A percentile compares a stretch with the other conserved stretches of the same genome.
Evolutionary conservation across 2,113 vertebrate genomes (phyloP).

Genomic region (Regulus satrapa): DNA sequence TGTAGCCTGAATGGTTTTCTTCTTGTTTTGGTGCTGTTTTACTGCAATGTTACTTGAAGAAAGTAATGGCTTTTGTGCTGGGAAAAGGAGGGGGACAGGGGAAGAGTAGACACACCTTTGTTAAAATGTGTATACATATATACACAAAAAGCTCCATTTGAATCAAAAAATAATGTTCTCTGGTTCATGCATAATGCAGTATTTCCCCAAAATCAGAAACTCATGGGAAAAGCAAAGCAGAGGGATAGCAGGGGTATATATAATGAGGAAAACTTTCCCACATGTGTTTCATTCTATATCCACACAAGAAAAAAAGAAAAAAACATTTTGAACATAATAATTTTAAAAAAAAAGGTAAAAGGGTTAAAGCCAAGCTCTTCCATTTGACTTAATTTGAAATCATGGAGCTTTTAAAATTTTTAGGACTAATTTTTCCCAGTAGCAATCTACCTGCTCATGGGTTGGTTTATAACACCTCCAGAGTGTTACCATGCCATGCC

Average conservation of each 20-base stretch:
- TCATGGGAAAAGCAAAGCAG: neutral
- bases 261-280: neutral
- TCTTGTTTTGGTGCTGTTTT: neutral
- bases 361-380: neutral
- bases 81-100: neutral
- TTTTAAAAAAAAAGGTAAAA: too few species aligned
- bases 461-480: neutral
- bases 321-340: neutral
- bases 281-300: accelerated
- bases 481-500: accelerated
- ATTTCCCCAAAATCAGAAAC: neutral
- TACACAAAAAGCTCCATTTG: neutral
- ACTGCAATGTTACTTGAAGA: neutral
- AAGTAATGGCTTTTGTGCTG: neutral
- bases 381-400: neutral
- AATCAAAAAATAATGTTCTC: neutral
- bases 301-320: neutral
- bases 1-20: neutral
- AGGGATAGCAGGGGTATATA: neutral
- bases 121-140: neutral
- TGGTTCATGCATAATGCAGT: neutral
- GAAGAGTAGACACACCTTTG: neutral
- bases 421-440: neutral
- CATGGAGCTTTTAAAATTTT: neutral
- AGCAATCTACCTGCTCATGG: neutral